Percentiles rank a stretch among this genome's conserved stretches.
phyloP scores from a whole-genome alignment of 2,113 vertebrate species.

The Dendropsophus ebraccatus region DNA sequence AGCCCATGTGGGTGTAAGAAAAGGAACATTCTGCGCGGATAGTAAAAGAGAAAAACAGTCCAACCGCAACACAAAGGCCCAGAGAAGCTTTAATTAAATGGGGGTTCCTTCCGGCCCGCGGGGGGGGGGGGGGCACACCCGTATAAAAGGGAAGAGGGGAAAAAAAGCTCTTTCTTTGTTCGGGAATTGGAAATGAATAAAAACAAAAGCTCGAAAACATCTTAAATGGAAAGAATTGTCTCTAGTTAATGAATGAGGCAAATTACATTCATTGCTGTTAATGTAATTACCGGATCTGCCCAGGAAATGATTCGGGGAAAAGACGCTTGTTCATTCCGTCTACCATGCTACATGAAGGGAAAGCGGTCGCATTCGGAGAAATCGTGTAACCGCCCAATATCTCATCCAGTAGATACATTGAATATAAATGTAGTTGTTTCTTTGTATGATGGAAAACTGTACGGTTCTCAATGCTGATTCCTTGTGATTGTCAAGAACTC shows the following conservation, averaged over 20 bases:
- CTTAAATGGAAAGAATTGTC: neutral
- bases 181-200: neutral
- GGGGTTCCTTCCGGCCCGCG: neutral
- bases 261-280: neutral
- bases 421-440: too few species aligned
- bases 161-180: neutral
- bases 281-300: constrained; percentile 5
- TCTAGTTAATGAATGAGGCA: neutral
- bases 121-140: neutral
- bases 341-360: too few species aligned
- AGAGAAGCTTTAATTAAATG: constrained; percentile 19
- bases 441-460: too few species aligned
- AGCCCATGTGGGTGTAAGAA: constrained; percentile 32
- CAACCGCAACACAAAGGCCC: neutral
- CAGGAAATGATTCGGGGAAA: neutral
- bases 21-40: constrained; percentile 34
- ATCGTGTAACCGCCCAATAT: too few species aligned
- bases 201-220: constrained; percentile 22
- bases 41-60: constrained; percentile 19
- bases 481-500: too few species aligned
- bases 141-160: neutral
- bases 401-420: too few species aligned
- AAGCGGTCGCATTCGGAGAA: too few species aligned
- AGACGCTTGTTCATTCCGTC: neutral
- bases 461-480: too few species aligned